Percentiles rank a stretch among this genome's conserved stretches.
Conservation (phyloP, 2,113 vertebrate genomes). For the Nothobranchius furzeri region DNA sequence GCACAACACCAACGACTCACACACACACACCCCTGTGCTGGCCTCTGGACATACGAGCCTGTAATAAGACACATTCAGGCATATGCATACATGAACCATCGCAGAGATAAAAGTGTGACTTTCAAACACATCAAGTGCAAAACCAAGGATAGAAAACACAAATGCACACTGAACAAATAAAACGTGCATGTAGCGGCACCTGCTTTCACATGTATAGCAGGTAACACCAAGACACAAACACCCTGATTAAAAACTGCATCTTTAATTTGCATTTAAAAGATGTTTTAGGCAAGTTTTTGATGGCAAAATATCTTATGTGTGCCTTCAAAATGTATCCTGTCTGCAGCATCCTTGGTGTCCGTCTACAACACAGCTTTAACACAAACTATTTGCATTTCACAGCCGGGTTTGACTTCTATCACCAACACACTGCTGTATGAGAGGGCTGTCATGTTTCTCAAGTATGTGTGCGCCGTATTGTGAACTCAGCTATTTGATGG, state of each 20-base stretch:
- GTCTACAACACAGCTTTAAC: conserved; percentile 40
- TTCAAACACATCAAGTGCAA: conserved; percentile 28
- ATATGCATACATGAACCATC: conserved; percentile 16
- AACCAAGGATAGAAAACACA: not conserved
- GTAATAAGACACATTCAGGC: conserved; percentile 32
- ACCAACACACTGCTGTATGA: conserved; percentile 49
- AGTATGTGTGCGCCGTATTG: conserved; percentile 23
- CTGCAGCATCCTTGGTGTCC: conserved; percentile 33
- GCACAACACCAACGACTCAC: conserved; percentile 22
- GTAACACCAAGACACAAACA: conserved; percentile 7
- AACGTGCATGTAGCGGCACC: not conserved
- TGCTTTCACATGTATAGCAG: not conserved
- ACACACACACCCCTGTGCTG: conserved; percentile 22
- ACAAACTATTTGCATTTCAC: conserved; percentile 63
- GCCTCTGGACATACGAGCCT: conserved; percentile 42
- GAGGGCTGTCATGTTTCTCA: conserved; percentile 65
- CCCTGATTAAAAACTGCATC: conserved; percentile 4
- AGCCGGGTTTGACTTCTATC: conserved; percentile 61
- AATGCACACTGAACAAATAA: conserved; percentile 11
- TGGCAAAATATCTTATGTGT: conserved; percentile 19
- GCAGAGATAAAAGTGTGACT: conserved; percentile 20
- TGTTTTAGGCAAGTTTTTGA: conserved; percentile 20
- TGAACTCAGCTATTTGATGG: conserved; percentile 45
- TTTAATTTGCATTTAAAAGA: conserved; percentile 16
- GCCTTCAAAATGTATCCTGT: conserved; percentile 42